These are phyloP conservation scores for Steatornis caripensis DNA, from an alignment of 2,113 vertebrate genomes.

Conservation along the genomic window DNA sequence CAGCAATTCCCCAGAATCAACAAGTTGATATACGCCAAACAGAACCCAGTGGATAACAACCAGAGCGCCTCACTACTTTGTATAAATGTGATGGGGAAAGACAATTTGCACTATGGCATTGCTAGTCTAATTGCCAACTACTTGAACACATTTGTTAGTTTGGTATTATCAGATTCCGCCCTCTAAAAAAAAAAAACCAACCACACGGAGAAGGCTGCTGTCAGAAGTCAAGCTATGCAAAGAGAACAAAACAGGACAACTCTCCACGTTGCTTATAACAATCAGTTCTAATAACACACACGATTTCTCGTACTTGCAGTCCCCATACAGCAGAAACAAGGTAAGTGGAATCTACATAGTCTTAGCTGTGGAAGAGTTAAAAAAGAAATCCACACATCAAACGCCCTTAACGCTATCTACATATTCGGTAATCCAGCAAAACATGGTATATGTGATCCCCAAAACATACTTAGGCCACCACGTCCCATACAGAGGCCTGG, in stretches of 20 bases:
- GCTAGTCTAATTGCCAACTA: background rate
- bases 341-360: background rate
- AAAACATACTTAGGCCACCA: background rate
- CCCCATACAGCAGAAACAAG: background rate
- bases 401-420: background rate
- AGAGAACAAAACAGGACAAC: background rate
- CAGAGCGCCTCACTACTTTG: background rate
- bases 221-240: background rate
- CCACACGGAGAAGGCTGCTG: background rate
- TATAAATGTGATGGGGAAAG: background rate
- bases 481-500: background rate
- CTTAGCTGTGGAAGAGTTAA: background rate
- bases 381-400: background rate
- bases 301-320: background rate
- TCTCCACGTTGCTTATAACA: background rate
- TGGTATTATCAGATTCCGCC: background rate
- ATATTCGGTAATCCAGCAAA: background rate
- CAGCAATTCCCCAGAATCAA: background rate
- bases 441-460: rapidly evolving
- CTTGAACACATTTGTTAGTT: background rate
- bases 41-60: background rate
- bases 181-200: background rate
- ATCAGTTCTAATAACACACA: background rate
- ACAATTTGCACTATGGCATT: background rate
- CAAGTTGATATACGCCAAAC: background rate